Conservation (phyloP, 2,113 vertebrate genomes). For the Tupaia tana region DNA sequence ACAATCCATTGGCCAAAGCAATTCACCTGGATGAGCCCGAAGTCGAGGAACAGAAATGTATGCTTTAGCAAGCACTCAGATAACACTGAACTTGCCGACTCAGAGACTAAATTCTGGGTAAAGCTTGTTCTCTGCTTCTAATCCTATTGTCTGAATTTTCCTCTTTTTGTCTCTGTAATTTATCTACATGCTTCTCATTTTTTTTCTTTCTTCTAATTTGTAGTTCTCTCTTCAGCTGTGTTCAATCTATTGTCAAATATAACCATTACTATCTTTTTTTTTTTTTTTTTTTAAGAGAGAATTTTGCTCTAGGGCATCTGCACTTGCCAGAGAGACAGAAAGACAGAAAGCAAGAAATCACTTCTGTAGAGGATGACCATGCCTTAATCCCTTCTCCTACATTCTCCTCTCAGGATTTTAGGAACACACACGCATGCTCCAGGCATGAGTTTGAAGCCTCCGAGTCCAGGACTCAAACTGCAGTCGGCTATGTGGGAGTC, state of each 20-base stretch:
- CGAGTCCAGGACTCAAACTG: no score
- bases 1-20: neutral
- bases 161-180: neutral
- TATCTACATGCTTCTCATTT: neutral
- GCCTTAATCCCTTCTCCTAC: no score
- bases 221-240: neutral
- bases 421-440: no score
- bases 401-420: no score
- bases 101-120: neutral
- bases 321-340: no score
- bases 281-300: no score
- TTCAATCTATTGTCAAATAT: neutral
- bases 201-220: neutral
- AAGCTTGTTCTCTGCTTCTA: neutral
- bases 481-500: no score
- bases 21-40: neutral
- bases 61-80: neutral
- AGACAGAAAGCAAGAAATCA: no score
- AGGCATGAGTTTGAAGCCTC: no score
- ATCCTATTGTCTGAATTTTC: neutral
- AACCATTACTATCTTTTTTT: neutral
- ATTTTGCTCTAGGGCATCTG: no score
- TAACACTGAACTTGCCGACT: neutral
- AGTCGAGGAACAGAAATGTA: neutral
- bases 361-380: no score